Percentiles rank a stretch among this genome's conserved stretches.
These are phyloP conservation scores for Acanthosepion pharaonis DNA, from an alignment of 2,888 invertebrate species.

Conservation along the genomic window DNA sequence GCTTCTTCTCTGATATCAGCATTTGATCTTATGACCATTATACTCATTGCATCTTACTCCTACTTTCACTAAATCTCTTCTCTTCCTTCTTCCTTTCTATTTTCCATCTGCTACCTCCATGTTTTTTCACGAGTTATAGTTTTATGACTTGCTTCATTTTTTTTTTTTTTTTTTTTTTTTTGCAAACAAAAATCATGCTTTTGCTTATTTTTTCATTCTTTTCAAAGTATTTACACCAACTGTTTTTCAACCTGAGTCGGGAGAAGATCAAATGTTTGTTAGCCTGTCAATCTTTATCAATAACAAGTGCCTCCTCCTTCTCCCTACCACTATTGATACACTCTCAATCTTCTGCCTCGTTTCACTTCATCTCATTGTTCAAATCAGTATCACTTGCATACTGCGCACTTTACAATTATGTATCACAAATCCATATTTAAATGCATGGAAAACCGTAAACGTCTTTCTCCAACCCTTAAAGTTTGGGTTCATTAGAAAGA, in stretches of 20 bases:
- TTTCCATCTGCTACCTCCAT: neutral
- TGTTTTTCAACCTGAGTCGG: neutral
- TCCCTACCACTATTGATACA: neutral
- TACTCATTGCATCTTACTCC: neutral
- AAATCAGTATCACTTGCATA: neutral
- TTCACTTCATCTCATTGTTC: neutral
- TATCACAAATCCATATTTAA: neutral
- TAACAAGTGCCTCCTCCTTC: neutral
- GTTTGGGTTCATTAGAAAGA: neutral
- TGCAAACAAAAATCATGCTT: neutral
- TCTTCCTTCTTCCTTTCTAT: neutral
- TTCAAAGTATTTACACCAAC: neutral
- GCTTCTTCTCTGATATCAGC: too few species aligned
- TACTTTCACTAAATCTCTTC: too few species aligned
- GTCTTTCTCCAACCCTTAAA: neutral
- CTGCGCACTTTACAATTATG: neutral
- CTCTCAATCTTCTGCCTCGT: neutral
- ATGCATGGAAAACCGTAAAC: neutral
- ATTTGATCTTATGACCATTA: neutral
- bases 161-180: neutral
- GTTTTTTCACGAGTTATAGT: neutral
- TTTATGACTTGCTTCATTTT: too few species aligned
- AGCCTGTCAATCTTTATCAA: neutral
- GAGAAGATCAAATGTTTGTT: neutral
- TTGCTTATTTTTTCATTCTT: neutral